Percentiles rank a stretch among this genome's conserved stretches.
phyloP scores from a whole-genome alignment of 2,888 invertebrate genomes.

The Synergus umbraculus region DNA sequence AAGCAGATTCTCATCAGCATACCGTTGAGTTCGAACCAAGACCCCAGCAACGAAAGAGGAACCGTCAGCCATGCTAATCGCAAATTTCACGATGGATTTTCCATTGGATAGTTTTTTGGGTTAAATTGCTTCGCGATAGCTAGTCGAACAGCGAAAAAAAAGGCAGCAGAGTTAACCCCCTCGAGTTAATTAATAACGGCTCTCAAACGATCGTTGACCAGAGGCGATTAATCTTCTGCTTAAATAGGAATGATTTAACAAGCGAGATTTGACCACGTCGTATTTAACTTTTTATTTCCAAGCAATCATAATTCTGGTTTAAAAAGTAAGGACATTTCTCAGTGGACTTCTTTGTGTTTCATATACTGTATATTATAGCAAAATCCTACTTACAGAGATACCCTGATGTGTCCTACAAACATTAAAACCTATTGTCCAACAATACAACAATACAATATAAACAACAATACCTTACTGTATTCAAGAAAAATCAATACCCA shows the following conservation, averaged over 20 bases:
- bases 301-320: too few relatives aligned
- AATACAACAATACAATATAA: too few relatives aligned
- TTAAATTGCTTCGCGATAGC: constrained; percentile 41
- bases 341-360: too few relatives aligned
- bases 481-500: too few relatives aligned
- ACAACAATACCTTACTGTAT: too few relatives aligned
- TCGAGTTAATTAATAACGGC: constrained; percentile 54
- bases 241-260: constrained; percentile 1
- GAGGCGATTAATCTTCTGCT: constrained; percentile 19
- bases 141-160: not conserved
- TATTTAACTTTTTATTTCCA: not conserved
- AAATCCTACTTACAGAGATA: too few relatives aligned
- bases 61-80: constrained; percentile 56
- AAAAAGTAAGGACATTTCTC: too few relatives aligned
- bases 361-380: too few relatives aligned
- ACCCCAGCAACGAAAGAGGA: constrained; percentile 43
- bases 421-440: too few relatives aligned
- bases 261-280: not conserved
- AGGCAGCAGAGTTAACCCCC: constrained; percentile 1
- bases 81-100: constrained; percentile 65
- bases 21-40: constrained; percentile 45
- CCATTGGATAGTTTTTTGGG: constrained; percentile 57
- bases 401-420: too few relatives aligned
- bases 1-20: constrained; percentile 57
- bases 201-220: constrained; percentile 22